These are phyloP conservation scores for Eupleurogrammus muticus DNA, from an alignment of 2,797 vertebrate genomes.

Conservation along the genomic window DNA sequence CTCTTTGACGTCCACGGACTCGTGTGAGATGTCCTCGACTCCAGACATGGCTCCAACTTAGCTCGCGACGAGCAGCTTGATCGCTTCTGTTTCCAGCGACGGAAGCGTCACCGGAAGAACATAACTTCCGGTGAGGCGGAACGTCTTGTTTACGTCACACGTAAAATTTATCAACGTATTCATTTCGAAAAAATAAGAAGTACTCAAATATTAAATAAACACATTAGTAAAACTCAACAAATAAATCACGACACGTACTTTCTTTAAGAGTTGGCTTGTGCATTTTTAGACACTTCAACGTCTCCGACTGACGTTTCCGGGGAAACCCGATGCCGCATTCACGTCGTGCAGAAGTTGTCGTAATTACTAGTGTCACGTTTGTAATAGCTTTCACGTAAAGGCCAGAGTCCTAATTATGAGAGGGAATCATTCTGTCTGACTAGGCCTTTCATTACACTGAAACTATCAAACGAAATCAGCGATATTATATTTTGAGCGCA, in stretches of 20 bases:
- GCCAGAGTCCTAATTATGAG: too few relatives aligned
- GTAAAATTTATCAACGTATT: too few relatives aligned
- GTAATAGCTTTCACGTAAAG: too few relatives aligned
- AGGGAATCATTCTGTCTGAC: too few relatives aligned
- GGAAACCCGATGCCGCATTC: neutral
- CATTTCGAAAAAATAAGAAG: too few relatives aligned
- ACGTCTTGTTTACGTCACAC: neutral
- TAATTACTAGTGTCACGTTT: neutral
- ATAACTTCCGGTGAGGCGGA: constrained; percentile 50
- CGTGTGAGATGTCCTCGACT: constrained; percentile 53
- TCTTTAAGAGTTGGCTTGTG: too few relatives aligned
- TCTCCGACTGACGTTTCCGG: neutral
- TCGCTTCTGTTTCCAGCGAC: neutral
- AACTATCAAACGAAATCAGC: neutral
- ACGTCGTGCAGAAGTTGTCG: neutral
- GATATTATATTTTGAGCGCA: neutral
- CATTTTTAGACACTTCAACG: too few relatives aligned
- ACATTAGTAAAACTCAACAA: too few relatives aligned
- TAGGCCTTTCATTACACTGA: neutral
- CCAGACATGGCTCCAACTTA: constrained; percentile 67
- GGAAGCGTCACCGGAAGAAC: neutral
- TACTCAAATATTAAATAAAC: too few relatives aligned
- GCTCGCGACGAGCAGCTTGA: constrained; percentile 28
- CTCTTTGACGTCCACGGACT: constrained; percentile 50
- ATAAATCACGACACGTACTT: too few relatives aligned